Evolutionary conservation across 2,113 vertebrate species (phyloP).

Genomic region (Triplophysa rosa): DNA sequence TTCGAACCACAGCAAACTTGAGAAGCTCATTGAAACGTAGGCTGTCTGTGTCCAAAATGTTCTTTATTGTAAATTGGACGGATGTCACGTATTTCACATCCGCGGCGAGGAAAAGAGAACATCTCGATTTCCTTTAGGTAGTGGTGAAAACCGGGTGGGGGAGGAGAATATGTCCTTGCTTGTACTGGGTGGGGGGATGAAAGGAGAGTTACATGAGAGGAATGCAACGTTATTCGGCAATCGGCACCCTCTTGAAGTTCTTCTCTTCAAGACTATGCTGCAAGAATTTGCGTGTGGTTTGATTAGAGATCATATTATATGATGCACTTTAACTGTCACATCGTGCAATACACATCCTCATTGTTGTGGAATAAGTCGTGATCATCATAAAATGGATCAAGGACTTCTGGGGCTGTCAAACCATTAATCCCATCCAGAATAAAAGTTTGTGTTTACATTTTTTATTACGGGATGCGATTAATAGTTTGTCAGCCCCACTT

Average conservation of each 20-base stretch:
- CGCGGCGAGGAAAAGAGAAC: background rate
- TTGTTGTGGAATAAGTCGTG: background rate
- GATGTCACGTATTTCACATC: no score
- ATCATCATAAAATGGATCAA: background rate
- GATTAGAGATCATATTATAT: background rate
- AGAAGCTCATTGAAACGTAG: background rate
- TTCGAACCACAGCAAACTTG: background rate
- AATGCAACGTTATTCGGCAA: background rate
- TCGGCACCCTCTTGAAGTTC: background rate
- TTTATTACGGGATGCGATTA: no score
- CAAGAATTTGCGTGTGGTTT: constrained; percentile 4
- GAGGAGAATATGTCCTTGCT: background rate
- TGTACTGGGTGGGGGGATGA: background rate
- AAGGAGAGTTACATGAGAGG: constrained; percentile 12
- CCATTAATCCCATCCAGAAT: no score
- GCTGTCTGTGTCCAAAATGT: background rate
- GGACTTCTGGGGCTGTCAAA: background rate
- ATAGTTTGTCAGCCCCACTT: no score
- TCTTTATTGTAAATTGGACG: no score
- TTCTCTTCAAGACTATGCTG: background rate
- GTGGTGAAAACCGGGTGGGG: background rate
- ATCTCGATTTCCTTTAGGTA: background rate
- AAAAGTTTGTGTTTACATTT: background rate
- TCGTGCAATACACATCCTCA: background rate
- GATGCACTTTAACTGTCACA: background rate